Conservation (phyloP, 2,113 vertebrate species). For the Poeciliopsis turrubarensis region DNA sequence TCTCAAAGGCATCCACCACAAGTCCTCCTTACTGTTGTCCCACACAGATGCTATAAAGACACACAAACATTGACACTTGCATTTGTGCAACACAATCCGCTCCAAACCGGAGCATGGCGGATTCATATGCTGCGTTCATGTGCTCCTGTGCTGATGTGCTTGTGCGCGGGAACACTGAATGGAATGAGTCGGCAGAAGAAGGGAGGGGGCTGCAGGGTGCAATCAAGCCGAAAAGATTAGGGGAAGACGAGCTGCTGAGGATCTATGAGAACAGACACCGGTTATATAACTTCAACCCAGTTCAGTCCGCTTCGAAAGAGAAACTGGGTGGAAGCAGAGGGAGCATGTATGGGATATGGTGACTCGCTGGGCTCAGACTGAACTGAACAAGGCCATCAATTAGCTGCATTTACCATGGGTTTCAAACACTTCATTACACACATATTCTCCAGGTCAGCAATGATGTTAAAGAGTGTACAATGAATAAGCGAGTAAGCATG, state of each 20-base stretch:
- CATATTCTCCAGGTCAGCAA: constrained; percentile 4
- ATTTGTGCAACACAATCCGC: constrained; percentile 47
- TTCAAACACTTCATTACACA: constrained; percentile 12
- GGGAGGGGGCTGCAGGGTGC: constrained; percentile 53
- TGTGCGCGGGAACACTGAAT: constrained; percentile 48
- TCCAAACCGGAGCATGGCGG: constrained; percentile 68
- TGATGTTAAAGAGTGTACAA: not conserved
- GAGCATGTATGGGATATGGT: constrained; percentile 30
- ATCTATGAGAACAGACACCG: constrained; percentile 73
- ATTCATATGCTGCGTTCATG: constrained; percentile 41
- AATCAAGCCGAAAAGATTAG: constrained; percentile 82
- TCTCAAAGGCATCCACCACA: not conserved
- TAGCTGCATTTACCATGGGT: constrained; percentile 22
- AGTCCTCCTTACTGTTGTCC: constrained; percentile 14
- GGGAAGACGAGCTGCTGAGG: constrained; percentile 73
- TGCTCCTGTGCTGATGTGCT: constrained; percentile 20
- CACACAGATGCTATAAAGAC: constrained; percentile 9
- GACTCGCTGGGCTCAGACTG: constrained; percentile 35
- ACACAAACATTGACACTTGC: constrained; percentile 45
- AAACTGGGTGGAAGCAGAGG: constrained; percentile 32
- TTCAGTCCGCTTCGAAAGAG: constrained; percentile 59
- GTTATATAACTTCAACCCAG: constrained; percentile 77
- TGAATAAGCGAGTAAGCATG: not conserved
- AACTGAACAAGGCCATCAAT: constrained; percentile 27
- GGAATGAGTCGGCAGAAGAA: constrained; percentile 61